Evolutionary conservation across 2,113 vertebrate genomes (phyloP).

Genomic region (Callaeas wilsoni): DNA sequence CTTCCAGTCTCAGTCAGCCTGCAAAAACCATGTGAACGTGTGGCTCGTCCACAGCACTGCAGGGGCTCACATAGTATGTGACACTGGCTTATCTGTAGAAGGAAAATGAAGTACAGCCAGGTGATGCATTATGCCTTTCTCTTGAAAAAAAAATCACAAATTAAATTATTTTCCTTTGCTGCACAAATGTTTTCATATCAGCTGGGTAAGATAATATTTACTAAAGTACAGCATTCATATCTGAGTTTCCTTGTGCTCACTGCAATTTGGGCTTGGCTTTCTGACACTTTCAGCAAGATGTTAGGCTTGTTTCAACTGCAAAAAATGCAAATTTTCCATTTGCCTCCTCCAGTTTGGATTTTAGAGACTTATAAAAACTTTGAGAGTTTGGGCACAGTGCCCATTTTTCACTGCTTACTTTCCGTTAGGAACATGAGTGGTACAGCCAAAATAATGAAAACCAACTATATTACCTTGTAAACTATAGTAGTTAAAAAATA

Average conservation of each 20-base stretch:
- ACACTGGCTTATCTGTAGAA: neutral
- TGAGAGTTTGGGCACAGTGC: neutral
- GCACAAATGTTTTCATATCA: neutral
- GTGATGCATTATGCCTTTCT: neutral
- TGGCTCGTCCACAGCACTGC: neutral
- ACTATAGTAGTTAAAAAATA: neutral
- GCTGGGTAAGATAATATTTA: neutral
- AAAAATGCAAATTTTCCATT: neutral
- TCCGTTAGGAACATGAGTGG: neutral
- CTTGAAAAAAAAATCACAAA: neutral
- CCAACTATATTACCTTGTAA: neutral
- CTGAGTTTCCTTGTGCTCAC: neutral
- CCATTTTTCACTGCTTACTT: neutral
- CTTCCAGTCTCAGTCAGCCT: neutral
- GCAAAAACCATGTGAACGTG: neutral
- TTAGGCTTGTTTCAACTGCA: neutral
- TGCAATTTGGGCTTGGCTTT: neutral
- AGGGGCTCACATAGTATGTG: neutral
- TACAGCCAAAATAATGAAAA: neutral
- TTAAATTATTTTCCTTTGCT: neutral
- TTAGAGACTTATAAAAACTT: neutral
- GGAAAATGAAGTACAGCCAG: neutral
- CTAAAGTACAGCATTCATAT: neutral
- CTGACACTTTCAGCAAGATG: neutral
- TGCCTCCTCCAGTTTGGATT: neutral